Percentiles rank a stretch among this genome's conserved stretches.
These are phyloP conservation scores for Gavia stellata DNA, from an alignment of 2,113 vertebrate genomes.

Conservation along the genomic window DNA sequence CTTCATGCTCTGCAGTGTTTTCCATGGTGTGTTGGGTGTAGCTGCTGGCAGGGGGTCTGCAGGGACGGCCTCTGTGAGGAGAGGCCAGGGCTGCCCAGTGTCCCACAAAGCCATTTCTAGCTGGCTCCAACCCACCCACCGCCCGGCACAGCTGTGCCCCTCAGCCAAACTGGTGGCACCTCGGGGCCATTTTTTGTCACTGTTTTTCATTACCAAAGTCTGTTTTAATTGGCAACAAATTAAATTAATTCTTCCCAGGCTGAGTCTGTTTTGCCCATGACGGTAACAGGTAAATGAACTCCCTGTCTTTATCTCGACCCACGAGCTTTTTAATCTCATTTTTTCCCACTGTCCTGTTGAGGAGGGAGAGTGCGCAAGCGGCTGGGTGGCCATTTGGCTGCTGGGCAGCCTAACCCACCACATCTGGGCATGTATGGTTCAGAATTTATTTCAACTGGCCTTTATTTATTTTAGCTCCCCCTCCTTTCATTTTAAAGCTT, in stretches of 20 bases:
- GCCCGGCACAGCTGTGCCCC: rapidly evolving
- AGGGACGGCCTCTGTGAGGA: background rate
- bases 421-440: background rate
- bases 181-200: background rate
- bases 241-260: background rate
- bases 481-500: background rate
- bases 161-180: background rate
- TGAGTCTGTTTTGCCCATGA: background rate
- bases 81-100: rapidly evolving
- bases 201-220: background rate
- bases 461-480: background rate
- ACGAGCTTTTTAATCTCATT: background rate
- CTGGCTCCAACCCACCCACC: rapidly evolving
- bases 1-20: background rate
- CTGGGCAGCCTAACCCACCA: background rate
- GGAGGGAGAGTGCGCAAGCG: rapidly evolving
- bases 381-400: background rate
- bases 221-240: background rate
- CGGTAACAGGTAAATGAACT: background rate
- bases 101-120: rapidly evolving
- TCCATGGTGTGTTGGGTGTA: background rate
- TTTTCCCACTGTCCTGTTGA: background rate
- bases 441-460: background rate
- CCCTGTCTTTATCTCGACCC: background rate
- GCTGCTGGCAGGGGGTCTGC: background rate